phyloP scores from a whole-genome alignment of 2,113 vertebrate species.

The Synchiropus splendidus region DNA sequence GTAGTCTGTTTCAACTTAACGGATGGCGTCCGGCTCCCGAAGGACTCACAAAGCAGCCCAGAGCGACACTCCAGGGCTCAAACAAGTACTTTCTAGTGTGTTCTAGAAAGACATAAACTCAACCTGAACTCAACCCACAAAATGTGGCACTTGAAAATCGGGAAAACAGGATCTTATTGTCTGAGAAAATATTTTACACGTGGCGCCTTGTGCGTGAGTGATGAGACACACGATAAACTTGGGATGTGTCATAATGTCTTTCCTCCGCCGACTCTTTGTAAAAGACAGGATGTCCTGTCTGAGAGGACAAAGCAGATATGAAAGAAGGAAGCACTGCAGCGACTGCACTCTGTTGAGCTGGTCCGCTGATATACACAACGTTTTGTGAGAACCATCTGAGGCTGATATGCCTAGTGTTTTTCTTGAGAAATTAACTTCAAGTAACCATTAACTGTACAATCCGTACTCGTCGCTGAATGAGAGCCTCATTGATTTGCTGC shows the following conservation, averaged over 20 bases:
- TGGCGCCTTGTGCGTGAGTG: slow-evolving; percentile 10
- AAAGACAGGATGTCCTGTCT: slow-evolving; percentile 54
- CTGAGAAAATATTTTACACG: too few species aligned
- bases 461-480: too few species aligned
- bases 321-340: slow-evolving; percentile 31
- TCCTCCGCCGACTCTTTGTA: slow-evolving; percentile 38
- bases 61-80: slow-evolving; percentile 12
- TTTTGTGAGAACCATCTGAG: slow-evolving; percentile 4
- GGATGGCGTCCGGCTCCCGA: slow-evolving; percentile 25
- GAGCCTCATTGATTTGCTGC: slow-evolving; percentile 53
- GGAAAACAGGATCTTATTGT: too few species aligned
- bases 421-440: too few species aligned
- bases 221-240: background rate
- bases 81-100: slow-evolving; percentile 8
- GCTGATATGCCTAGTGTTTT: too few species aligned
- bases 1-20: slow-evolving; percentile 32
- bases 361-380: slow-evolving; percentile 32
- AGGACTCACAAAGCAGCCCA: slow-evolving; percentile 21
- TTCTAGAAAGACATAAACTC: slow-evolving; percentile 19
- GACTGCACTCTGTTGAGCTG: slow-evolving; percentile 13
- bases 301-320: slow-evolving; percentile 33
- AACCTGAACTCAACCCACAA: too few species aligned
- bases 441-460: too few species aligned
- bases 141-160: too few species aligned
- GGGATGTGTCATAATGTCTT: slow-evolving; percentile 14